Base-by-base conservation (phyloP, 2,113 vertebrate genomes). In the Myiozetetes cayanensis region DNA sequence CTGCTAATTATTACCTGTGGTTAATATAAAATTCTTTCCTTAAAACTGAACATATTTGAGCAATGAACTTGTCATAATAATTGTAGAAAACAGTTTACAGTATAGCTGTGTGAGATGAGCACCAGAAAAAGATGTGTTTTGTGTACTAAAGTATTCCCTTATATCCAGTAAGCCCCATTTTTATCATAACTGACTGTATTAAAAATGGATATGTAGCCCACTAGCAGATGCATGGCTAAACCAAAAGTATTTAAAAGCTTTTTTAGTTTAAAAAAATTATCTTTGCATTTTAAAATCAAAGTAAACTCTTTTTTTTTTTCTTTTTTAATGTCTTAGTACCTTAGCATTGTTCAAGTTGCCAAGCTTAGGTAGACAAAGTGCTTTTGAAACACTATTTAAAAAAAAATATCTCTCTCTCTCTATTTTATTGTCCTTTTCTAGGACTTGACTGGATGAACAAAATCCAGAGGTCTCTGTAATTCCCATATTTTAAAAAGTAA, bases 331-430 rank as follows among this genome's bases (percentile, higher is more conserved):
- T 98, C 96, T 98, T 93, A 96, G 96, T 97, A 97, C 98, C 97
- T 97, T 85, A 98, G 97, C 97, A 97, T 97, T 97, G 96, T 98
- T 98, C 96, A 98, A 98, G 97, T 96, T 95, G 97, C 98, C 98
- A 97, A 97, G 95, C 97, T 96, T 98, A 96, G 97, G 97, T 97
- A 98, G 98, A 95, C 98, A 98, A 99, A 99, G 98, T 99, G 98
- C 98, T 98, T 97, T 95, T 96, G 96, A 98, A 98, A 98, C 96
- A 97, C 97, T 97, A 97, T 97, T 93, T 95, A 73, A 93, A 98
- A 97, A 98, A 97, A 98, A 88, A 96, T 97, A 95, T 97, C 11
- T 41, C 77, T 96, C 79, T 96, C 9, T 97, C 8, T 96, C 85
- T 95, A 95, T 94, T 97, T 97, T 98, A 96, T 96, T 85, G 96